Evolutionary conservation across 2,797 vertebrate genomes (phyloP).

Genomic region (Enteromius thamalakanensis): DNA sequence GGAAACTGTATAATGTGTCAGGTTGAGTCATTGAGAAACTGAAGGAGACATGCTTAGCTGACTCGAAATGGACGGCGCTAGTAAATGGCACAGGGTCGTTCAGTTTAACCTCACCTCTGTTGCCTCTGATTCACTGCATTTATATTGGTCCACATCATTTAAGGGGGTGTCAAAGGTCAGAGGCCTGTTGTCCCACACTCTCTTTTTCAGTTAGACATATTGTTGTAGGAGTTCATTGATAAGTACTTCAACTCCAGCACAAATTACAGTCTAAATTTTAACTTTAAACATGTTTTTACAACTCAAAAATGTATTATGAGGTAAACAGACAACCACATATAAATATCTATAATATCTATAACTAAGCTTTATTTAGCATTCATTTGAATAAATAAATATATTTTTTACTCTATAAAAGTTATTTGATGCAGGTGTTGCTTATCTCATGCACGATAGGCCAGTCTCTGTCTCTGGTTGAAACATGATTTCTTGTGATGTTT

Average conservation of each 20-base stretch:
- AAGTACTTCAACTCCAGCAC: not conserved
- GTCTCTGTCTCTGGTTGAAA: not conserved
- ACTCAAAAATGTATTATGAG: not conserved
- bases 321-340: not conserved
- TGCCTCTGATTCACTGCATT: constrained; percentile 43
- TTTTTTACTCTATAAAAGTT: not conserved
- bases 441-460: not conserved
- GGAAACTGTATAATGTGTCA: constrained; percentile 41
- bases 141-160: constrained; percentile 44
- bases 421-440: not conserved
- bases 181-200: constrained; percentile 27
- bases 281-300: not conserved
- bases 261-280: not conserved
- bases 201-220: constrained; percentile 10
- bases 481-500: too few relatives aligned
- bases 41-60: constrained; percentile 49
- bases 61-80: constrained; percentile 34
- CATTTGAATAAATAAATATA: not conserved
- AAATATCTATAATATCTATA: not conserved
- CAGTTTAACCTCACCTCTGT: constrained; percentile 50
- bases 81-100: constrained; percentile 43
- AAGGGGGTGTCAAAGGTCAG: constrained; percentile 27
- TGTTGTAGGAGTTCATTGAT: not conserved
- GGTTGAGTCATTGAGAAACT: constrained; percentile 43
- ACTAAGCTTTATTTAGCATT: not conserved